phyloP scores from a whole-genome alignment of 1,140 invertebrate genomes.

The Propsilocerus akamusi region DNA sequence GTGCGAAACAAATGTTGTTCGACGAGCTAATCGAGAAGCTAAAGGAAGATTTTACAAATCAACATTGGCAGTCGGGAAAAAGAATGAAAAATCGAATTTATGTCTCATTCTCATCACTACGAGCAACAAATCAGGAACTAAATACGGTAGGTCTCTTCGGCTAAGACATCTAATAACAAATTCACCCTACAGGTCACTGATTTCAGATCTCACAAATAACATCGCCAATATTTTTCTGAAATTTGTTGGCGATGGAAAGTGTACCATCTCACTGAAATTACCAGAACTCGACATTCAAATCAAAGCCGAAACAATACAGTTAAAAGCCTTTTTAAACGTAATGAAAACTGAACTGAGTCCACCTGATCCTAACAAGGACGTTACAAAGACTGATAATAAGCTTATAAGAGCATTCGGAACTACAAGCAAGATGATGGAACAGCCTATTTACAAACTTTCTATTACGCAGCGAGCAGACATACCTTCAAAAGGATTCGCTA shows the following conservation, averaged over 20 bases:
- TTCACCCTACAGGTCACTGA: slow-evolving; percentile 11
- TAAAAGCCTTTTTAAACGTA: slow-evolving; percentile 46
- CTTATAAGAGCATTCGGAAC: slow-evolving; percentile 21
- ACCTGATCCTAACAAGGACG: slow-evolving; percentile 11
- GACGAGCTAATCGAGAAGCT: slow-evolving; percentile 25
- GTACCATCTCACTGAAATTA: slow-evolving; percentile 45
- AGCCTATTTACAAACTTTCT: slow-evolving; percentile 33
- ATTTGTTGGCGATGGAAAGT: slow-evolving; percentile 51
- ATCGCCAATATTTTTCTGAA: slow-evolving; percentile 44
- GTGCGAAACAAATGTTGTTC: slow-evolving; percentile 39
- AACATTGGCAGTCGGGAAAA: slow-evolving; percentile 41
- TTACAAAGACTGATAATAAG: slow-evolving; percentile 17
- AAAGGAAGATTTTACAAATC: slow-evolving; percentile 32
- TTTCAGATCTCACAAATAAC: slow-evolving; percentile 28
- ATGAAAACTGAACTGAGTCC: slow-evolving; percentile 30
- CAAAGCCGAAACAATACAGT: slow-evolving; percentile 38
- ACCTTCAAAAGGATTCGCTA: slow-evolving; percentile 46
- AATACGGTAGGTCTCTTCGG: slow-evolving; percentile 29
- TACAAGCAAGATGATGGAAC: slow-evolving; percentile 27
- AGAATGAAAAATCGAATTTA: slow-evolving; percentile 30
- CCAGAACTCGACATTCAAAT: slow-evolving; percentile 50
- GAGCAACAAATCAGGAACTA: slow-evolving; percentile 39
- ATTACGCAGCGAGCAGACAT: slow-evolving; percentile 42
- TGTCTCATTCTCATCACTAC: slow-evolving; percentile 43
- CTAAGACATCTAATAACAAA: slow-evolving; percentile 8